A percentile compares a stretch with the other conserved stretches of the same genome.
These are phyloP conservation scores for Acanthosepion lycidas DNA, from an alignment of 2,888 invertebrate genomes.

Conservation along the genomic window DNA sequence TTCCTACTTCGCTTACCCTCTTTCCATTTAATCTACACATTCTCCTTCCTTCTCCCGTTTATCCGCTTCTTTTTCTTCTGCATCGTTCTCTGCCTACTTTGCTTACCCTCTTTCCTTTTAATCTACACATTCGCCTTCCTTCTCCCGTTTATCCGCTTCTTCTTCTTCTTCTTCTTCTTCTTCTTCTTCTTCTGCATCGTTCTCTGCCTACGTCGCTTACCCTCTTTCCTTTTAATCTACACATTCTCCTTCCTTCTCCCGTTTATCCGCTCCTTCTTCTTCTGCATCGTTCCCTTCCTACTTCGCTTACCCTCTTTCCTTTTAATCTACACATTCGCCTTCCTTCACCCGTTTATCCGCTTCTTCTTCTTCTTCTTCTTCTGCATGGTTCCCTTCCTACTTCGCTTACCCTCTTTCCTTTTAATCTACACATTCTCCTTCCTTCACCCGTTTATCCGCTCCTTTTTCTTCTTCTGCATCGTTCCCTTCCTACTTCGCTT, in stretches of 20 bases:
- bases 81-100: neutral
- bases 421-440: neutral
- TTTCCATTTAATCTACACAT: neutral
- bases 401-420: neutral
- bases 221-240: no score
- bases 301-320: no score
- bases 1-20: neutral
- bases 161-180: no score
- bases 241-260: no score
- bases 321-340: no score
- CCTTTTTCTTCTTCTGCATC: neutral
- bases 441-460: neutral
- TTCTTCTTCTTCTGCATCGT: neutral
- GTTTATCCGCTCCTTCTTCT: no score
- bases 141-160: no score
- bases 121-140: no score
- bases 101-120: no score
- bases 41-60: neutral
- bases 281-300: no score
- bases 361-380: neutral
- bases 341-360: neutral
- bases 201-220: neutral
- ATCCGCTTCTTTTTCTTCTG: neutral
- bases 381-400: neutral
- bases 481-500: neutral